Base-by-base conservation (phyloP, 2,888 invertebrate genomes). In the Tetropium fuscum region DNA sequence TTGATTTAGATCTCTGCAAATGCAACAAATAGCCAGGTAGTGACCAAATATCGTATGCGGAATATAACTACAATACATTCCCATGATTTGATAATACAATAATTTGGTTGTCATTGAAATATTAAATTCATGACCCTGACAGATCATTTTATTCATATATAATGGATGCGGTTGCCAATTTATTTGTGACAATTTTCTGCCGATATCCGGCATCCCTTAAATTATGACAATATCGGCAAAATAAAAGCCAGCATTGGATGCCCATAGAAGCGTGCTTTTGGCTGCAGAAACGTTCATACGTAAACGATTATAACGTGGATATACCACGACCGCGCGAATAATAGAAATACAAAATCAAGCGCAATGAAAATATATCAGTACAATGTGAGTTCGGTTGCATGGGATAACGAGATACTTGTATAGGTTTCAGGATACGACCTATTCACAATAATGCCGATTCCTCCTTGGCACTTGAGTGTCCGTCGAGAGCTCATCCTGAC, bases 351-450 rank as follows among this genome's bases (percentile, higher is more conserved):
- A 55, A 47, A 51, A 43, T 54, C 48, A 36, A 30, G 36, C 34
- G 34, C 48, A 36, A 41, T 54, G 38, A 48, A 18, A 44, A 53
- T 53, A 60, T 49, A 38, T 51, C 53, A 54, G 57, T 58, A 70
- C 60, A 65, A 66, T 64, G 51, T 54, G 58, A 63, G 68, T 66
- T 68, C 65, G 66, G 67, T 64, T 59, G 48, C 56, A 62, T 55
- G 56, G 64, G 64, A 75, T 78, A 78, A 78, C 78, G 78, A 78
- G 78, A 78, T 77, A 78, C 77, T 78, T 76, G 76, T 77, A 76
- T 77, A 76, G 75, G 73, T 73, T 77, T 75, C 65, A 67, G 68
- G 71, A 73, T 70, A 63, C 71, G 69, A 68, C 69, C 72, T 70
- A 74, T 74, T 72, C 70, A 72, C 63, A 70, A 73, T 51, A 40